Evolutionary conservation across 2,888 invertebrate genomes (phyloP), one percentile per base, ranked within the genome.

Genomic region (Chaitophorus viminalis): DNA sequence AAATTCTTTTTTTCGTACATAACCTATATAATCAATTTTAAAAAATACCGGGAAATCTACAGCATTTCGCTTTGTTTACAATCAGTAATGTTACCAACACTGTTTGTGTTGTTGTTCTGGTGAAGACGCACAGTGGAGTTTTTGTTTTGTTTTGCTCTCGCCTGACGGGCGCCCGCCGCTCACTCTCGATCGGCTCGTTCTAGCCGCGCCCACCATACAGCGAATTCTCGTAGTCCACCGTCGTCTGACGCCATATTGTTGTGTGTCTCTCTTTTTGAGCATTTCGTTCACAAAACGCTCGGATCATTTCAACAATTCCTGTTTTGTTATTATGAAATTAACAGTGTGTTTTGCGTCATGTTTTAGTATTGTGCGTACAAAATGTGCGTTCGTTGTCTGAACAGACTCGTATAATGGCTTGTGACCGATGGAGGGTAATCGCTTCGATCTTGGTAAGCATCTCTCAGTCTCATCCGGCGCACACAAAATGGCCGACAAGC

Each of bases 371-470:
- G 79, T 74, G 65, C 79, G 46, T 74, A 39, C 74, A 72, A 81
- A 81, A 87, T 81, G 87, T 75, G 81, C 79, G 72, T n/a, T 87
- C 39, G n/a, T 46, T 33, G 79, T 81, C 79, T 87, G 46, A 87
- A 81, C 81, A 60, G 87, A 87, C 74, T 60, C 31, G 81, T 81
- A 46, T 87, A 65, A 87, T 87, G 87, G 87, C 87, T 81, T 81
- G 81, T 4, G 87, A 87, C 87, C 87, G 87, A 87, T 87, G 87
- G 87, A 87, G 87, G 87, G 87, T 74, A 87, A 87, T 81, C 87
- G 87, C 87, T 87, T 87, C 87, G 87, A 87, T 87, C 87, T 87
- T 81, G 87, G 87, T 87, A 87, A 87, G 87, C 87, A 81, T 75
- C 87, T 60, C 70, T 18, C 72, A 65, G 60, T 65, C 36, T 87